These are phyloP conservation scores for Cheiracanthium punctorium DNA, from an alignment of 2,888 invertebrate species.

Conservation along the genomic window DNA sequence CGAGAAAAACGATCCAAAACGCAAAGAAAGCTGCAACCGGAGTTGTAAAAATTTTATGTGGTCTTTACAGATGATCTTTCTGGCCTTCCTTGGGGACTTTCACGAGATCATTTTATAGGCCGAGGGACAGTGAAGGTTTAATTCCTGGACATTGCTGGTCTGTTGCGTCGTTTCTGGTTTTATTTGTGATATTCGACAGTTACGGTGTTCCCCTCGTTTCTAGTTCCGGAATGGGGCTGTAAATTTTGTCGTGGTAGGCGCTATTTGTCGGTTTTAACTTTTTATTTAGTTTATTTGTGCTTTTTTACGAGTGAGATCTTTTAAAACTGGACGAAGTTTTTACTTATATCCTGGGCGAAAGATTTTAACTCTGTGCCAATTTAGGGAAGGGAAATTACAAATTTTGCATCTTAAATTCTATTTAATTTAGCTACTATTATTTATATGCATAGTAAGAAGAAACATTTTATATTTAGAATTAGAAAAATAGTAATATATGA, in stretches of 20 bases:
- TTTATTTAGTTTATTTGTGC: too few relatives aligned
- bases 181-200: constrained; percentile 34
- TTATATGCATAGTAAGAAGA: too few relatives aligned
- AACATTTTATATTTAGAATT: too few relatives aligned
- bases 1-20: constrained; percentile 1
- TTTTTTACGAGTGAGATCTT: too few relatives aligned
- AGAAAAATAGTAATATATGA: too few relatives aligned
- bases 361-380: too few relatives aligned
- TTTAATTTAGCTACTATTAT: too few relatives aligned
- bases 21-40: constrained; percentile 41
- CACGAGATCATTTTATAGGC: constrained; percentile 37
- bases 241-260: constrained; percentile 11
- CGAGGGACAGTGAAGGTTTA: constrained; percentile 34
- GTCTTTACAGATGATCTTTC: constrained; percentile 68
- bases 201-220: constrained; percentile 5
- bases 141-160: constrained; percentile 51
- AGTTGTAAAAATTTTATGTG: constrained; percentile 69
- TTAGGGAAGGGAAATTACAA: too few relatives aligned
- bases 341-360: too few relatives aligned
- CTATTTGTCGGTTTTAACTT: constrained; percentile 32
- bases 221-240: constrained; percentile 29
- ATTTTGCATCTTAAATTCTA: too few relatives aligned
- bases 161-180: constrained; percentile 40
- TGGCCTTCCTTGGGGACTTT: constrained; percentile 43
- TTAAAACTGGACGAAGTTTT: too few relatives aligned